phyloP scores from a whole-genome alignment of 2,888 invertebrate genomes.

The Dasypolia templi region DNA sequence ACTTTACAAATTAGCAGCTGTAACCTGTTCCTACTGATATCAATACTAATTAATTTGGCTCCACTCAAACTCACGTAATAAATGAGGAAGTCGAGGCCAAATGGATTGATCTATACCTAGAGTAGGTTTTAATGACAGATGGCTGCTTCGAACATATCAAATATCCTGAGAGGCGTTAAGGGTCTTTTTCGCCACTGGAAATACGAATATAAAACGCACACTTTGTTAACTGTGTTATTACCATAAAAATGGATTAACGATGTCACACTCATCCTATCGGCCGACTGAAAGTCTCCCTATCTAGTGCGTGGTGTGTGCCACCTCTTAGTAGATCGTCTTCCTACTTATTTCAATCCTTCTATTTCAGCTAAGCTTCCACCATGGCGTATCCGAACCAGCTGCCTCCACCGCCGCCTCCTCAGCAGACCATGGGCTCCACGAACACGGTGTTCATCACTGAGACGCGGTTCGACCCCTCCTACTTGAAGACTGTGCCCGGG shows the following conservation, averaged over 20 bases:
- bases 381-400: conserved; percentile 80
- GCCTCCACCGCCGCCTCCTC: conserved; percentile 71
- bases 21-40: conserved; percentile 22
- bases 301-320: neutral
- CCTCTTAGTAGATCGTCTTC: neutral
- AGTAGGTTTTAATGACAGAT: conserved; percentile 11
- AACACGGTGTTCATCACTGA: conserved; percentile 85
- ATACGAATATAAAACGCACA: neutral
- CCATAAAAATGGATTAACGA: neutral
- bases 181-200: neutral
- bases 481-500: conserved; percentile 80
- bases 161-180: neutral
- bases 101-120: conserved; percentile 39
- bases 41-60: conserved; percentile 49
- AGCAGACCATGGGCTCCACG: conserved; percentile 83
- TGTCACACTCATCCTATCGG: neutral
- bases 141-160: neutral
- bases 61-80: conserved; percentile 22
- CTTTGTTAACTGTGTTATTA: neutral
- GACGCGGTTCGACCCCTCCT: conserved; percentile 81
- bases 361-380: conserved; percentile 55
- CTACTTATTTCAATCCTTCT: neutral
- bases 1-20: conserved; percentile 24
- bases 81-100: conserved; percentile 26
- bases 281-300: neutral